Evolutionary conservation across 2,888 invertebrate genomes (phyloP), one percentile per base, ranked within the genome.

Genomic region (Bombyx huttoni): DNA sequence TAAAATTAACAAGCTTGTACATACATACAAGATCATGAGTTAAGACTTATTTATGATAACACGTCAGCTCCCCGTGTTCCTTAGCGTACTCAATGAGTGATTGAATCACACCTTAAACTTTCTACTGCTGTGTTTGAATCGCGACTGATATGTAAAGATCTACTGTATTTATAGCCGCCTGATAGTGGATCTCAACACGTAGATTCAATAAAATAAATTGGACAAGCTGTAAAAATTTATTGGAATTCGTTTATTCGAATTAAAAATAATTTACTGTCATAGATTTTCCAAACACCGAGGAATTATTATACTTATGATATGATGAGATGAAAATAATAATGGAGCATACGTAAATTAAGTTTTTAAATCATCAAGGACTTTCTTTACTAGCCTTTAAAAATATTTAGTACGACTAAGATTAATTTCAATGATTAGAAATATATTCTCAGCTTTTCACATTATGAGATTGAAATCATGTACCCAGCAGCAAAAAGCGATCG

Each of bases 1-100:
- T 24, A 24, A 24, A 24, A 3, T 24, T 24, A 24, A 24, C 5
- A 24, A 24, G 5, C 24, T 24, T 24, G 24, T 24, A 3, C 5
- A 24, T 24, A n/a, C n/a, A n/a, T n/a, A n/a, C n/a, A n/a, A n/a
- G n/a, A n/a, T 8, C 35, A 9, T 8, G 35, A 8, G 9, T 35
- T 9, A 35, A 35, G 54, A 62, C 57, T 56, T 57, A 55, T 57
- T 54, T 52, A 60, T 60, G 58, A 52, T 56, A 65, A 60, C 59
- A 59, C 51, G 56, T 58, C 55, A 58, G 66, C 73, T 63, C 65
- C 71, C 58, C 62, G 66, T 61, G 55, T 70, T 70, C 67, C 60
- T 60, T 58, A 52, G 55, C 56, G 64, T 64, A 61, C 55, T 56
- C 58, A 62, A 55, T 63, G 57, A 68, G 62, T 66, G 67, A 68